phyloP scores from a whole-genome alignment of 2,797 vertebrate species.

The Melanogrammus aeglefinus region DNA sequence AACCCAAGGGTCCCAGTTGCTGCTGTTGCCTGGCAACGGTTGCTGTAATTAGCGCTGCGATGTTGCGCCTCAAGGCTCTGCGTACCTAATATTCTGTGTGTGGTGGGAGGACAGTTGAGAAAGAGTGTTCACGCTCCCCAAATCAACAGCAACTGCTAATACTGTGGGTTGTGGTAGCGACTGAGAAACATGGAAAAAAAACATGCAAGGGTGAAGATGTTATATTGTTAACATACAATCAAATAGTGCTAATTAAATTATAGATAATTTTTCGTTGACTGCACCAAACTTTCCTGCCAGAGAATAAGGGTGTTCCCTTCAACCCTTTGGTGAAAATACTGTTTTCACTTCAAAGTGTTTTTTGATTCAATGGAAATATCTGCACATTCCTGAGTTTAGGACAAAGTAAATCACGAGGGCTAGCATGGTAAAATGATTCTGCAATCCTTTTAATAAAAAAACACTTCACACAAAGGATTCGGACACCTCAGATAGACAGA shows the following conservation, averaged over 20 bases:
- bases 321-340: neutral
- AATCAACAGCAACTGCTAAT: neutral
- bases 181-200: too few relatives aligned
- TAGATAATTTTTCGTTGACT: neutral
- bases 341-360: neutral
- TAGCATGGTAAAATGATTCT: neutral
- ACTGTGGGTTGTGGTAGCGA: too few relatives aligned
- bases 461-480: neutral
- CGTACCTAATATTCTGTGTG: constrained; percentile 60
- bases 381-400: neutral
- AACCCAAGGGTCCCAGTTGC: constrained; percentile 65
- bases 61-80: constrained; percentile 64
- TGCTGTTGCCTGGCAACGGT: constrained; percentile 83
- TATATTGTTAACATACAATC: too few relatives aligned
- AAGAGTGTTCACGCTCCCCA: neutral
- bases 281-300: neutral
- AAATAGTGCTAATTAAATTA: too few relatives aligned
- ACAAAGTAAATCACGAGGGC: neutral
- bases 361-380: neutral
- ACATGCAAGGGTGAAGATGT: too few relatives aligned
- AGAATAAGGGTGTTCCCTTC: neutral
- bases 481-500: constrained; percentile 5
- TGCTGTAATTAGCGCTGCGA: constrained; percentile 74
- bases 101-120: constrained; percentile 28
- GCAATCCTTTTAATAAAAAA: neutral